Conservation (phyloP, 2,797 vertebrate genomes). For the Pipistrellus kuhlii region DNA sequence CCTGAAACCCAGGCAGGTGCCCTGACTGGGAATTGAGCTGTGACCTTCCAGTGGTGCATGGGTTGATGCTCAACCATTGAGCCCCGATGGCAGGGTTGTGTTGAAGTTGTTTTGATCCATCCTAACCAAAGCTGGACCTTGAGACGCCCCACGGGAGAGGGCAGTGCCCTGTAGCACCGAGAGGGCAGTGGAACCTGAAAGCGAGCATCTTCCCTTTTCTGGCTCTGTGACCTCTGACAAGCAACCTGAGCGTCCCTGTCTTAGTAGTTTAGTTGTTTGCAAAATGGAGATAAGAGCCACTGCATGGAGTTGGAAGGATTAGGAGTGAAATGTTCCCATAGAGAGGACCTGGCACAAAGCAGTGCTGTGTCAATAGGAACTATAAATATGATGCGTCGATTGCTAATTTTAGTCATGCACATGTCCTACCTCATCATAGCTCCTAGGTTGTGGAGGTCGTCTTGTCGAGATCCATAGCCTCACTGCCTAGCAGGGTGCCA, state of each 20-base stretch:
- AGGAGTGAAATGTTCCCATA: neutral
- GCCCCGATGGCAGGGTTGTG: neutral
- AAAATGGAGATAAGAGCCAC: neutral
- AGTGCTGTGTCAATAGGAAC: neutral
- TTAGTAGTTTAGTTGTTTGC: neutral
- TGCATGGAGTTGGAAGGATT: neutral
- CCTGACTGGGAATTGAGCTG: too few relatives aligned
- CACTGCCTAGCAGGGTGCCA: neutral
- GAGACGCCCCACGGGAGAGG: neutral
- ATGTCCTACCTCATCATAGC: rapidly evolving
- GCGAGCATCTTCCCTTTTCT: neutral
- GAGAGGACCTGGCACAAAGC: neutral
- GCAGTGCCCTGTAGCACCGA: neutral
- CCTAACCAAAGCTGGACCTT: neutral
- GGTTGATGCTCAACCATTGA: too few relatives aligned
- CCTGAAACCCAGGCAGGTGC: too few relatives aligned
- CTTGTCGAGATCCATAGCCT: neutral
- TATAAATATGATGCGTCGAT: rapidly evolving
- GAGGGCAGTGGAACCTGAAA: neutral
- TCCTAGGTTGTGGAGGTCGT: neutral
- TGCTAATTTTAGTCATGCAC: neutral
- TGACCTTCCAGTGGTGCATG: too few relatives aligned
- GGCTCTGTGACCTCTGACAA: neutral
- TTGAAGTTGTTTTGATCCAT: neutral
- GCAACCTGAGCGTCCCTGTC: rapidly evolving